Conservation (phyloP, 2,113 vertebrate genomes). For the Psittacula cyanocephala region DNA sequence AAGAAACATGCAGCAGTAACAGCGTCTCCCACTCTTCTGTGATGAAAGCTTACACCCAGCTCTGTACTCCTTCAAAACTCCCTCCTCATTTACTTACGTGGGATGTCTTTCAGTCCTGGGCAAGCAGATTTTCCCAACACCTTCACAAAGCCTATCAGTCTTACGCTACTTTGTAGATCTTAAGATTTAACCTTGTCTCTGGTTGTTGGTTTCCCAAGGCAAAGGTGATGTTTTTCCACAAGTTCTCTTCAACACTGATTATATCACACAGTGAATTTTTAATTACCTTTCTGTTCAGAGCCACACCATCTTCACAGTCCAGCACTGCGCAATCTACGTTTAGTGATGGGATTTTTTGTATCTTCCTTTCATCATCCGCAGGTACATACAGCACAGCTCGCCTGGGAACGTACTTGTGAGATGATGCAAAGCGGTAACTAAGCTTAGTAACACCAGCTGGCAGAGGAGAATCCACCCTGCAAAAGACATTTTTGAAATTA, state of each 20-base stretch:
- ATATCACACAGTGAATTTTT: slow-evolving; percentile 8
- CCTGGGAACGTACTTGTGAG: slow-evolving; percentile 86
- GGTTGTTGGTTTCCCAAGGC: not conserved
- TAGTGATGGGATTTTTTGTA: slow-evolving; percentile 87
- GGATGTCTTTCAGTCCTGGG: not conserved
- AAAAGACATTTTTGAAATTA: slow-evolving; percentile 28
- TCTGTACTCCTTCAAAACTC: not conserved
- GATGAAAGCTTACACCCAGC: not conserved
- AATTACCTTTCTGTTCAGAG: slow-evolving; percentile 93
- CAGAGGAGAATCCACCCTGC: slow-evolving; percentile 52
- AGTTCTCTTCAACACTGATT: not conserved
- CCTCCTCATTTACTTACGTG: not conserved
- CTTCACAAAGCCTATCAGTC: slow-evolving; percentile 6
- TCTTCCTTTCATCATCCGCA: slow-evolving; percentile 92
- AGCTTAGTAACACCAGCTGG: slow-evolving; percentile 21
- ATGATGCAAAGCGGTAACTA: slow-evolving; percentile 20
- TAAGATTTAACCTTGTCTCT: not conserved
- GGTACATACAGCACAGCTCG: slow-evolving; percentile 94
- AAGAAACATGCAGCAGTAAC: not conserved
- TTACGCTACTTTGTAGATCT: not conserved
- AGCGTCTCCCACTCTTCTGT: not conserved
- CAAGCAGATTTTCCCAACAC: not conserved
- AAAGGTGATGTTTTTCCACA: not conserved
- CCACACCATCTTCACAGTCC: slow-evolving; percentile 97
- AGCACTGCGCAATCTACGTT: slow-evolving; percentile 91